A percentile compares a stretch with the other conserved stretches of the same genome.
phyloP scores from a whole-genome alignment of 2,797 vertebrate genomes.

The Siniperca undulata region DNA sequence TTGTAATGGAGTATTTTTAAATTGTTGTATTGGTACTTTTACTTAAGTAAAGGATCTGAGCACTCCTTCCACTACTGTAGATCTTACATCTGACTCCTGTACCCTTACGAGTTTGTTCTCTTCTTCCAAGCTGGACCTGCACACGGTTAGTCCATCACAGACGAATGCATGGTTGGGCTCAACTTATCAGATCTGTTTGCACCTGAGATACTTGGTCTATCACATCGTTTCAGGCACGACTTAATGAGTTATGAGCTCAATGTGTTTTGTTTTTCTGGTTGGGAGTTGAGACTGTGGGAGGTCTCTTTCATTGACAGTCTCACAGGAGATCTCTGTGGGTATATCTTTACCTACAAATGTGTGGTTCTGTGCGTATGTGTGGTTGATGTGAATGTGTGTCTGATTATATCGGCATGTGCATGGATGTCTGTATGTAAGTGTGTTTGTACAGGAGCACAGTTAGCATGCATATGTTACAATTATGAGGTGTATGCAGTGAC shows the following conservation, averaged over 20 bases:
- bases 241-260: not conserved
- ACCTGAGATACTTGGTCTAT: not conserved
- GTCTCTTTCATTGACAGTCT: not conserved
- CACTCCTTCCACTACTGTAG: not conserved
- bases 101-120: not conserved
- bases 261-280: conserved; percentile 3
- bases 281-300: not conserved
- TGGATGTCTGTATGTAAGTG: not conserved
- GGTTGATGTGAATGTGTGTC: not conserved
- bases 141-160: not conserved
- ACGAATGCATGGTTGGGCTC: not conserved
- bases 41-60: not conserved
- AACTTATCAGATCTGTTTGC: not conserved
- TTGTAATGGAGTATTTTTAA: too few relatives aligned
- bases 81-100: not conserved
- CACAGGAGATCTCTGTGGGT: conserved; percentile 16
- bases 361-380: not conserved
- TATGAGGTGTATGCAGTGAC: not conserved
- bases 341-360: not conserved
- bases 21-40: too few relatives aligned
- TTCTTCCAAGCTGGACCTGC: not conserved
- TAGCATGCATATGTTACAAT: not conserved
- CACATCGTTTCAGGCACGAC: not conserved
- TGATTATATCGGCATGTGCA: not conserved
- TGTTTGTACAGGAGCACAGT: not conserved